Evolutionary conservation across 1,140 invertebrate genomes (phyloP).

Genomic region (Phymastichus coffea): DNA sequence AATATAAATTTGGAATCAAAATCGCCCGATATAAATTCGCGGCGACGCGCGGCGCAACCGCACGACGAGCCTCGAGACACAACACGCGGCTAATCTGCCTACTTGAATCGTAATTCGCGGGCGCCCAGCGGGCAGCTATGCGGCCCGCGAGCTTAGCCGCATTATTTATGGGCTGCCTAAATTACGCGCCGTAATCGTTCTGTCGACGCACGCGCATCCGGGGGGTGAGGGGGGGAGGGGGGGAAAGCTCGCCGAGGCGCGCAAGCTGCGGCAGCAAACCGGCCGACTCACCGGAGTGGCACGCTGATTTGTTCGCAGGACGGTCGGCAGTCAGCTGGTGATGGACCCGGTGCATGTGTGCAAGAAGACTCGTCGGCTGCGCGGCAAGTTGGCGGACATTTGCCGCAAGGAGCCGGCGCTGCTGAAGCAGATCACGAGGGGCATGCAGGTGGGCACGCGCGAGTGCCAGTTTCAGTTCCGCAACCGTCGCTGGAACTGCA

Average conservation of each 20-base stretch:
- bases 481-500: conserved; percentile 83
- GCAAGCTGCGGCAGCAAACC: too few relatives aligned
- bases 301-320: too few relatives aligned
- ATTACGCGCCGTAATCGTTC: too few relatives aligned
- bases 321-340: conserved; percentile 77
- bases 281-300: too few relatives aligned
- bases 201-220: too few relatives aligned
- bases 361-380: conserved; percentile 73
- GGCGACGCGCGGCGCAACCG: too few relatives aligned
- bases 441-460: conserved; percentile 74
- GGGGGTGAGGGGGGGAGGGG: too few relatives aligned
- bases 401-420: conserved; percentile 73
- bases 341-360: conserved; percentile 87
- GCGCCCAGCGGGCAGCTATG: too few relatives aligned
- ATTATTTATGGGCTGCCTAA: too few relatives aligned
- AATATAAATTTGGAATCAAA: conserved; percentile 38
- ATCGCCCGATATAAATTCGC: conserved; percentile 32
- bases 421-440: conserved; percentile 74
- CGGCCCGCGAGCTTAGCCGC: too few relatives aligned
- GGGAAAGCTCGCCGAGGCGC: too few relatives aligned
- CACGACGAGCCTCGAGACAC: too few relatives aligned
- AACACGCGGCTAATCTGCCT: conserved; percentile 3
- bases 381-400: conserved; percentile 75
- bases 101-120: conserved; percentile 25
- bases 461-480: conserved; percentile 86